Conservation (phyloP, 2,113 vertebrate species). For the Globicephala melas region DNA sequence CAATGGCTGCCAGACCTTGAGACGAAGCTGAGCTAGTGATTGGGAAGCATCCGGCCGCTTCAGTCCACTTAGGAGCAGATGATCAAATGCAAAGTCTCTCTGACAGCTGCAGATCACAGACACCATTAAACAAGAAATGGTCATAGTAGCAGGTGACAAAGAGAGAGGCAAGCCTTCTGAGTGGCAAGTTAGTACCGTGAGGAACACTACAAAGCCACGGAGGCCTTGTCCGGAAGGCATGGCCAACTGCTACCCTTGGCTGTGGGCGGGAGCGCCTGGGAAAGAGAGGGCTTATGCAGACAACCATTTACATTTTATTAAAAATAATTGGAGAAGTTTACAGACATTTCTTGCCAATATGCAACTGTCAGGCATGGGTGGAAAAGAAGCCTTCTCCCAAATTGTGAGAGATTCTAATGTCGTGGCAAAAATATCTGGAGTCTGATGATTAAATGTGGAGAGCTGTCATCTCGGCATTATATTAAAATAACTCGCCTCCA, state of each 20-base stretch:
- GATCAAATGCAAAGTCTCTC: slow-evolving; percentile 28
- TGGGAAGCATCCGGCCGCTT: background rate
- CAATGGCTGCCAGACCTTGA: slow-evolving; percentile 18
- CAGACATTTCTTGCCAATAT: slow-evolving; percentile 46
- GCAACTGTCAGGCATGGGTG: slow-evolving; percentile 65
- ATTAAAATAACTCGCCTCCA: slow-evolving; percentile 84
- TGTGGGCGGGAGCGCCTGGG: background rate
- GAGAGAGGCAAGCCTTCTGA: background rate
- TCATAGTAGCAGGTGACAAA: slow-evolving; percentile 23
- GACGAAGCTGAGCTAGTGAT: background rate
- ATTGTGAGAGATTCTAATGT: slow-evolving; percentile 72
- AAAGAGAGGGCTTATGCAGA: background rate
- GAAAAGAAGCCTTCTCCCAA: slow-evolving; percentile 68
- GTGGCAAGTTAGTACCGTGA: background rate
- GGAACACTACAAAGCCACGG: background rate
- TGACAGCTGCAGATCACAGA: slow-evolving; percentile 57
- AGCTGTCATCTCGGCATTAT: slow-evolving; percentile 80
- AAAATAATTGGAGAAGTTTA: slow-evolving; percentile 74
- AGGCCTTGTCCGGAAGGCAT: background rate
- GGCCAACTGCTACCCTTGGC: background rate
- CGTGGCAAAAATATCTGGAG: slow-evolving; percentile 59
- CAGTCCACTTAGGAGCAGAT: background rate
- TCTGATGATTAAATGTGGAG: slow-evolving; percentile 78
- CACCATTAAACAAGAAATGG: slow-evolving; percentile 35
- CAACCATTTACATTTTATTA: slow-evolving; percentile 71